Evolutionary conservation across 2,797 vertebrate genomes (phyloP), one percentile per base, ranked within the genome.

Genomic region (Muscicapa comitata): DNA sequence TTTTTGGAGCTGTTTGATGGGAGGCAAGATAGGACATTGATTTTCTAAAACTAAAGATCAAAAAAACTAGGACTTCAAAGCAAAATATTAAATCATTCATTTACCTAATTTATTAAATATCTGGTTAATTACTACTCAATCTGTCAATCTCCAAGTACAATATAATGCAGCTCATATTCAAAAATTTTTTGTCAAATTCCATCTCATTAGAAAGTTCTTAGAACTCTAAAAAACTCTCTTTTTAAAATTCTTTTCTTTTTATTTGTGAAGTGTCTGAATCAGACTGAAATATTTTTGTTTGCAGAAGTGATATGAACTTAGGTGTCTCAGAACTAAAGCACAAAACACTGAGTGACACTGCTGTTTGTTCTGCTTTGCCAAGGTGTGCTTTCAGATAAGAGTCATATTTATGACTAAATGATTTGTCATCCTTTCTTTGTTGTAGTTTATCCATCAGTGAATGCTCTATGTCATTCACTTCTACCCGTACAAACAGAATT

Each of bases 371-470:
- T 77, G 10, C 62, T 86, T 77, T 68, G 53, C 63, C 40, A 93
- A 92, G 70, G 65, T 95, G 62, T 65, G 29, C 58, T 84, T 88
- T 75, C 92, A 88, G 80, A 77, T 83, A 74, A 90, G 37, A 82
- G 77, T 81, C 86, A 66, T 47, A 81, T 83, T 88, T 68, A 86
- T 92, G 77, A 95, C 84, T 84, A 88, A 90, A 90, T 62, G 51
- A 65, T 88, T 85, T 75, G 83, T 94, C 83, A 71, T 73, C 59
- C 47, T 21, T 75, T 81, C 80, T 86, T 88, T 88, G 24, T 74
- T 83, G 48, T 20, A 70, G 20, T 55, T 93, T 76, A 70, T 70
- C 40, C 67, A 37, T 43, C 71, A 66, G 13, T n/a, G 58, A 89
- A 66, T 75, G 26, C 40, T 81, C 87, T 66, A 78, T 81, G 43